Conservation (phyloP, 2,113 vertebrate genomes). For the Upupa epops region DNA sequence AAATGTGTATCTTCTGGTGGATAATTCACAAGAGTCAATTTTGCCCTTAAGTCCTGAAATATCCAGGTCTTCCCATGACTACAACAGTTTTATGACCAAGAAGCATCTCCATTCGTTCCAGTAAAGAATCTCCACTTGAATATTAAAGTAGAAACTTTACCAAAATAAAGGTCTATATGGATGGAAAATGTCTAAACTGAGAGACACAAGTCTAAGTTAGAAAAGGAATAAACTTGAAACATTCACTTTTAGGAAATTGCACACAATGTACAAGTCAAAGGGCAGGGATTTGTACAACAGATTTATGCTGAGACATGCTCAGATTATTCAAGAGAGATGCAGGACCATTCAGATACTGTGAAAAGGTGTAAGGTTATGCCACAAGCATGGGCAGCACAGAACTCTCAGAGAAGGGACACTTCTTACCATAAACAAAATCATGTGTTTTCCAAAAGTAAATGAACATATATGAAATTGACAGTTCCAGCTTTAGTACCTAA, state of each 20-base stretch:
- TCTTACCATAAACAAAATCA: neutral
- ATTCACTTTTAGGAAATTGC: neutral
- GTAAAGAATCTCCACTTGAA: neutral
- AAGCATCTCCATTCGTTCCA: neutral
- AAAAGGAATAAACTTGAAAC: neutral
- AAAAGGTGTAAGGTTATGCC: neutral
- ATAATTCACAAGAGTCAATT: neutral
- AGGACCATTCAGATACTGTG: neutral
- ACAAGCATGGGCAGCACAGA: neutral
- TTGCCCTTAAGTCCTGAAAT: neutral
- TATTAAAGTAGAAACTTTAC: neutral
- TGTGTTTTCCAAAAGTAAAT: conserved; percentile 14
- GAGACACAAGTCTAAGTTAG: neutral
- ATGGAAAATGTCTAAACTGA: neutral
- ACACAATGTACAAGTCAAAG: neutral
- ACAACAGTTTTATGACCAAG: neutral
- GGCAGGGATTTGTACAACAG: neutral
- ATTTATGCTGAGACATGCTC: neutral
- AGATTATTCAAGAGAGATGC: neutral
- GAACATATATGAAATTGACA: conserved; percentile 11
- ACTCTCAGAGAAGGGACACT: neutral
- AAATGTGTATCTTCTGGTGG: neutral
- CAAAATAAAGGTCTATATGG: neutral
- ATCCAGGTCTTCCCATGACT: neutral
- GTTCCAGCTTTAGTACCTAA: neutral